Base-by-base conservation (phyloP, 2,797 vertebrate genomes). In the Distichodus sexfasciatus region DNA sequence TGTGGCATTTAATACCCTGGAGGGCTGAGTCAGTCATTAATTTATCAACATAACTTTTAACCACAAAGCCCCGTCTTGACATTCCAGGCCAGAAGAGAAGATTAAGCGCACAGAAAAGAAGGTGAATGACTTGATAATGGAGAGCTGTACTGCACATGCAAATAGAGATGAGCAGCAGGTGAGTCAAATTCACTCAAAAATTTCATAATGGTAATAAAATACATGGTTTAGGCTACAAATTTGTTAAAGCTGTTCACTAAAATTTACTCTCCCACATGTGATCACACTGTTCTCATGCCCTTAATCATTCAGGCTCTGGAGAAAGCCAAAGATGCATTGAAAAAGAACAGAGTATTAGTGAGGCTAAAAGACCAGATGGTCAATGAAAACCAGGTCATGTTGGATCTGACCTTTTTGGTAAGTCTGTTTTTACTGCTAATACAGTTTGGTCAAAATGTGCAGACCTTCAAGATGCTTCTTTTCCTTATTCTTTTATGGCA, bases 381-480 rank as follows among this genome's bases (percentile, higher is more conserved):
- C 41, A 87, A 87, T 62, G 82, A 88, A 5, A 94, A 96, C 65
- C 92, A 91, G 67, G 91, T 94, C 83, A 96, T 94, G 78, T 76
- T 97, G 74, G 96, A 98, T 81, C 91, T 99, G 67, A 95, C 94
- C 24, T 98, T 93, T 72, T 94, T 94, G 12, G 96, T 98, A n/a
- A n/a, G 17, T 8, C 50, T 31, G 26, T 24, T 29, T 12, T 15
- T 54, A 14, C 7, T 15, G 29, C 15, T 23, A 2, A 14, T 19
- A 28, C 23, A 7, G n/a, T n/a, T n/a, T n/a, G 43, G n/a, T n/a
- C n/a, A n/a, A n/a, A n/a, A n/a, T n/a, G n/a, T n/a, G n/a, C n/a
- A n/a, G n/a, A n/a, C n/a, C n/a, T n/a, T 23, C 17, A 24, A 3
- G 28, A 26, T 29, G 14, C 21, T 50, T 14, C 38, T 28, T 5